Evolutionary conservation across 37 sponge, comb jelly and placozoan genomes (phyloP), one percentile per base, ranked within the genome.

Genomic region (Crambe crambe): DNA sequence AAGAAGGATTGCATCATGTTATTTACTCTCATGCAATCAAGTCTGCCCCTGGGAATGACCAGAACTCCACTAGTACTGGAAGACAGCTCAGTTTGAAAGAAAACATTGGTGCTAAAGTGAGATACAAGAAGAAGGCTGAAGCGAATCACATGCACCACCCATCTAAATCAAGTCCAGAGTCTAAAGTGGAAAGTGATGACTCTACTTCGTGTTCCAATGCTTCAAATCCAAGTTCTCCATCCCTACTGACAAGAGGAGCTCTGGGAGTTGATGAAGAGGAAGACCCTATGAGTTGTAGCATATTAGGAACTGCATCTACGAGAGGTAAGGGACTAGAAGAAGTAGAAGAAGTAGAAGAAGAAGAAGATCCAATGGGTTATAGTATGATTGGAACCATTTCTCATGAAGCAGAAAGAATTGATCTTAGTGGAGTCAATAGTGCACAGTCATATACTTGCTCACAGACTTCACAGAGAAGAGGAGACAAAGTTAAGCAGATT

Each of bases 21-120:
- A 54, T 73, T 10, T 73, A 73, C 56, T 73, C 74, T 18, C 74
- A 73, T 43, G 29, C 56, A 8, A 56, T 23, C 4, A 41, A 27
- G 20, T 15, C 51, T 47, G 51, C 12, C 51, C 6, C 10, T 12
- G 39, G 66, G 35, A 65, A 2, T 65, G 35, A 5, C 34, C 10
- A 31, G 2, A 3, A 20, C 30, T 65, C 66, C 3, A 18, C 35
- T 20, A 30, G 32, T 65, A 9, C 25, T 60, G 35, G 32, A 3
- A 65, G 5, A 65, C 5, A 3, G 17, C 66, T 65, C 66, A 18
- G 66, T 65, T 31, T 65, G 34, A 20, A 9, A 9, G 10, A 30
- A 26, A 32, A 34, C 10, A 9, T 30, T 17, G 30, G 66, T 17
- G 31, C 32, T 32, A 26, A 30, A 30, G 35, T 32, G 10, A 65